A percentile compares a stretch with the other conserved stretches of the same genome.
phyloP scores from a whole-genome alignment of 2,888 invertebrate species.

The Acanthopleura granulata region DNA sequence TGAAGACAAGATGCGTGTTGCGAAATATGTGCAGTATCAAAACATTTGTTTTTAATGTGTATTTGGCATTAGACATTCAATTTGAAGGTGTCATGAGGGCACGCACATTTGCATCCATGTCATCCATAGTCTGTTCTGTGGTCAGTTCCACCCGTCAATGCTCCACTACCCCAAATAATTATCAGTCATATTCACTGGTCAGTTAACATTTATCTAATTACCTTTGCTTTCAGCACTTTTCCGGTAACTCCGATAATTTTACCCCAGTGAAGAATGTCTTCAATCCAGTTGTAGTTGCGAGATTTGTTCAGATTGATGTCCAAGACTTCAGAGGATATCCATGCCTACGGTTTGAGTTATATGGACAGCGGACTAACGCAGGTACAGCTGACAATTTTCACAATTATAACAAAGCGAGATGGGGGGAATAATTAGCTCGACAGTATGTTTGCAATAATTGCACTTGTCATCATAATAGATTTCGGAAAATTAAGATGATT shows the following conservation, averaged over 20 bases:
- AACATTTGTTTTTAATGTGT: too few species aligned
- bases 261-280: neutral
- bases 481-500: too few species aligned
- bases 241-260: constrained; percentile 8
- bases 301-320: neutral
- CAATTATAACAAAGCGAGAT: too few species aligned
- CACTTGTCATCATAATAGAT: too few species aligned
- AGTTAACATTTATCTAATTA: neutral
- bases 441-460: too few species aligned
- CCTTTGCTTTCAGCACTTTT: neutral
- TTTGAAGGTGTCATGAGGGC: neutral
- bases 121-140: too few species aligned
- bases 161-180: neutral
- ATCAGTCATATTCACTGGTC: neutral
- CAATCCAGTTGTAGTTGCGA: neutral
- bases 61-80: neutral
- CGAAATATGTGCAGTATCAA: too few species aligned
- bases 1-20: too few species aligned
- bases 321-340: neutral
- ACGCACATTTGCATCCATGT: too few species aligned
- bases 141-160: too few species aligned
- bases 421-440: too few species aligned
- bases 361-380: neutral
- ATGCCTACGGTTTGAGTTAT: constrained; percentile 2
- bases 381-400: too few species aligned